A percentile compares a stretch with the other conserved stretches of the same genome.
phyloP scores from a whole-genome alignment of 1,140 invertebrate species.

The Drosophila punjabiensis region DNA sequence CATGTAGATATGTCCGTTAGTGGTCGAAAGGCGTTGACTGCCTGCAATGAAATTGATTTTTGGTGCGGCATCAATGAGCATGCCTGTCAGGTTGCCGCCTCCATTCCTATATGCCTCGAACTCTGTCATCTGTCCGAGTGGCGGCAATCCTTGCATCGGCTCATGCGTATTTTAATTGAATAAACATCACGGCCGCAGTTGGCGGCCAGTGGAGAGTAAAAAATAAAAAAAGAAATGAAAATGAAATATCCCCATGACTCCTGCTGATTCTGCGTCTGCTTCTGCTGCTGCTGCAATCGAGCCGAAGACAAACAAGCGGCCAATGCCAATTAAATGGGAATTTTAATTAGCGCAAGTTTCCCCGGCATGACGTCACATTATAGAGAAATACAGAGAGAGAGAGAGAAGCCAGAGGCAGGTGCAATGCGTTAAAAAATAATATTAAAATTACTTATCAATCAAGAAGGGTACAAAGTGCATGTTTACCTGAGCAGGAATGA shows the following conservation, averaged over 20 bases:
- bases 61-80: conserved; percentile 60
- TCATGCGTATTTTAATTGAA: conserved; percentile 78
- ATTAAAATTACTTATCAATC: conserved; percentile 35
- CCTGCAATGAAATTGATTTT: conserved; percentile 81
- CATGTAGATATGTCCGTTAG: conserved; percentile 48
- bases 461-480: neutral
- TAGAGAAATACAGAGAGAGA: conserved; percentile 1
- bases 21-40: conserved; percentile 77
- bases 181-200: conserved; percentile 68
- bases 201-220: conserved; percentile 21
- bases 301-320: conserved; percentile 77
- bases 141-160: conserved; percentile 50
- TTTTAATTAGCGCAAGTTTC: conserved; percentile 82
- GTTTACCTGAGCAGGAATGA: conserved; percentile 3
- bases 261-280: neutral
- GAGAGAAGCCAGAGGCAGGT: conserved; percentile 19
- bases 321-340: conserved; percentile 82
- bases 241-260: conserved; percentile 46
- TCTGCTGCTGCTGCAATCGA: conserved; percentile 56
- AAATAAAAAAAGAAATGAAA: conserved; percentile 28
- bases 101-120: conserved; percentile 50
- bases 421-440: conserved; percentile 26
- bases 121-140: conserved; percentile 34
- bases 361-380: conserved; percentile 59
- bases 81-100: conserved; percentile 60